Evolutionary conservation across 2,113 vertebrate genomes (phyloP).

Genomic region (Capreolus pygargus): DNA sequence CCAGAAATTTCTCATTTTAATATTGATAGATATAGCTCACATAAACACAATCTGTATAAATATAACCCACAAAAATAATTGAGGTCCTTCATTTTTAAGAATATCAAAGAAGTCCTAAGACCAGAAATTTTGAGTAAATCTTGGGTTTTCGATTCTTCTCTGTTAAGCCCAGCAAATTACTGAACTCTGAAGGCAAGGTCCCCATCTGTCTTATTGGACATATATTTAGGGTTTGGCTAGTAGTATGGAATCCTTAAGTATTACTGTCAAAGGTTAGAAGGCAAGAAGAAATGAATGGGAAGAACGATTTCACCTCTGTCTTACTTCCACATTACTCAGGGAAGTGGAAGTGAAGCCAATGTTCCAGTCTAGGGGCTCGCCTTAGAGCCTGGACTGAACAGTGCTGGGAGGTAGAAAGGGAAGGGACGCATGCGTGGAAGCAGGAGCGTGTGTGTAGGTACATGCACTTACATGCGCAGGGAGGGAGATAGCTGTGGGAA

Average conservation of each 20-base stretch:
- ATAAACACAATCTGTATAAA: not conserved
- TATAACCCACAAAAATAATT: not conserved
- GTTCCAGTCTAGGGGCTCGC: accelerated
- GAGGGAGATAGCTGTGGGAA: not conserved
- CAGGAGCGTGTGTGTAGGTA: not conserved
- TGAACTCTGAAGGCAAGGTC: not conserved
- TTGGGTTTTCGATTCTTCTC: not conserved
- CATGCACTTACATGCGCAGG: not conserved
- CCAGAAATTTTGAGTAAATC: not conserved
- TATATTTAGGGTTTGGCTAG: not conserved
- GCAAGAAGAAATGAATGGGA: not conserved
- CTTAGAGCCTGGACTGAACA: too few relatives aligned
- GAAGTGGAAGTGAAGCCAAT: not conserved
- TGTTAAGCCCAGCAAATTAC: not conserved
- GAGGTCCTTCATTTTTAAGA: not conserved
- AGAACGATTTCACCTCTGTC: not conserved
- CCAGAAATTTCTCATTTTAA: not conserved
- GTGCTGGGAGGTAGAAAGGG: accelerated
- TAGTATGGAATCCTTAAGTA: not conserved
- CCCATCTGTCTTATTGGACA: not conserved
- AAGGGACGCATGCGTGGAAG: not conserved
- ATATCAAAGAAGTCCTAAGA: not conserved
- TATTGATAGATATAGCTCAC: not conserved
- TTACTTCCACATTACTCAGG: not conserved
- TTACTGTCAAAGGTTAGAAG: not conserved